Evolutionary conservation across 2,797 vertebrate species (phyloP).

Genomic region (Mus minutoides): DNA sequence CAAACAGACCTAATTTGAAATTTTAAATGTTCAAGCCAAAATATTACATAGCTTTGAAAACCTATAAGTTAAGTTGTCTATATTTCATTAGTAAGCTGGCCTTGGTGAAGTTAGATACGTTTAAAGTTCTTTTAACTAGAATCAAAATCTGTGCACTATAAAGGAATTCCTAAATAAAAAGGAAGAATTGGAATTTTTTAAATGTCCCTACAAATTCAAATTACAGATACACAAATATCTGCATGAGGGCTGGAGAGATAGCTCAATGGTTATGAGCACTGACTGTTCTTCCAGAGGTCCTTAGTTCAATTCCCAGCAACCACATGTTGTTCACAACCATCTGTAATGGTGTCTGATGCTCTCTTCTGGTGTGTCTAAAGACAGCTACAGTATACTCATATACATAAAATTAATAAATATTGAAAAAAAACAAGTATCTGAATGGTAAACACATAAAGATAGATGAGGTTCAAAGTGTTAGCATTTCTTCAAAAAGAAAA

Average conservation of each 20-base stretch:
- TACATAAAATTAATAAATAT: too few species aligned
- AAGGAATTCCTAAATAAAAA: constrained; percentile 33
- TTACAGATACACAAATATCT: constrained; percentile 22
- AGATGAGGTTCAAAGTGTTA: neutral
- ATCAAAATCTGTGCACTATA: constrained; percentile 39
- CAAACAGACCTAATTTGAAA: constrained; percentile 42
- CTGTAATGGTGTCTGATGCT: too few species aligned
- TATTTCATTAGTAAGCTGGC: neutral
- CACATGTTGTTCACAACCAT: too few species aligned
- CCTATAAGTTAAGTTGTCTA: constrained; percentile 22
- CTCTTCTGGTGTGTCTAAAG: too few species aligned
- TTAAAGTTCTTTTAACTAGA: constrained; percentile 44
- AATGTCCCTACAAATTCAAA: constrained; percentile 42
- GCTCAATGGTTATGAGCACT: too few species aligned
- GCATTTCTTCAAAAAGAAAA: constrained; percentile 54
- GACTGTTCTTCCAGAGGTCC: too few species aligned
- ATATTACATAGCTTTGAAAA: constrained; percentile 25
- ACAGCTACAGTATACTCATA: too few species aligned
- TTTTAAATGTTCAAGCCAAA: constrained; percentile 43
- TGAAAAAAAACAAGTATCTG: neutral
- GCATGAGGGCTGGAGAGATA: neutral
- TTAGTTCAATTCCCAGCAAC: too few species aligned
- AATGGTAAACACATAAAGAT: neutral
- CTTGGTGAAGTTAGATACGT: neutral
- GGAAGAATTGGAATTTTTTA: constrained; percentile 45